Evolutionary conservation across 2,888 invertebrate species (phyloP).

Genomic region (Leptopilina myrica): DNA sequence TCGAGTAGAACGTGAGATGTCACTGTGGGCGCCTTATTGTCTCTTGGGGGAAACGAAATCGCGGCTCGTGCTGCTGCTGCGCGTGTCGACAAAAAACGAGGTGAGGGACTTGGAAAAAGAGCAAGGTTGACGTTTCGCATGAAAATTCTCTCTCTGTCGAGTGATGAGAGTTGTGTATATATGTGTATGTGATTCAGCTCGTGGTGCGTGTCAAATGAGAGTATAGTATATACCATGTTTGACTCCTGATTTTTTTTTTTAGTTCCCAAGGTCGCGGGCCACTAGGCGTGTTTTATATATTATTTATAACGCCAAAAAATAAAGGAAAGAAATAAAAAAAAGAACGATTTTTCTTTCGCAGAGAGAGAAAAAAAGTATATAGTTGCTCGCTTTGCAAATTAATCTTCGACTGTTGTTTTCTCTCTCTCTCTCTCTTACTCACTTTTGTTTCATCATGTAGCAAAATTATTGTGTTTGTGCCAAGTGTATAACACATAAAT

Average conservation of each 20-base stretch:
- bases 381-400: too few relatives aligned
- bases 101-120: background rate
- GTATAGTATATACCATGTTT: slow-evolving; percentile 19
- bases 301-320: background rate
- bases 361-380: too few relatives aligned
- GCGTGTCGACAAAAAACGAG: slow-evolving; percentile 1
- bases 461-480: too few relatives aligned
- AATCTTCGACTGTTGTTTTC: too few relatives aligned
- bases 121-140: background rate
- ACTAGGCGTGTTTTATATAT: slow-evolving; percentile 10
- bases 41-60: background rate
- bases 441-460: too few relatives aligned
- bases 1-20: background rate
- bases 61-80: slow-evolving; percentile 41
- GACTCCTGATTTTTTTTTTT: slow-evolving; percentile 22
- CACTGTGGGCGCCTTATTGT: background rate
- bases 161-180: background rate
- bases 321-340: too few relatives aligned
- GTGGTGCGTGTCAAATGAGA: slow-evolving; percentile 18
- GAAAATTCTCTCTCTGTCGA: background rate
- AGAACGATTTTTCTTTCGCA: too few relatives aligned
- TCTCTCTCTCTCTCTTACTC: too few relatives aligned
- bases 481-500: too few relatives aligned
- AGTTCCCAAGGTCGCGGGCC: slow-evolving; percentile 21
- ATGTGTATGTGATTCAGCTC: slow-evolving; percentile 20